Conservation (phyloP, 1,140 invertebrate genomes). For the Cydia pomonella region DNA sequence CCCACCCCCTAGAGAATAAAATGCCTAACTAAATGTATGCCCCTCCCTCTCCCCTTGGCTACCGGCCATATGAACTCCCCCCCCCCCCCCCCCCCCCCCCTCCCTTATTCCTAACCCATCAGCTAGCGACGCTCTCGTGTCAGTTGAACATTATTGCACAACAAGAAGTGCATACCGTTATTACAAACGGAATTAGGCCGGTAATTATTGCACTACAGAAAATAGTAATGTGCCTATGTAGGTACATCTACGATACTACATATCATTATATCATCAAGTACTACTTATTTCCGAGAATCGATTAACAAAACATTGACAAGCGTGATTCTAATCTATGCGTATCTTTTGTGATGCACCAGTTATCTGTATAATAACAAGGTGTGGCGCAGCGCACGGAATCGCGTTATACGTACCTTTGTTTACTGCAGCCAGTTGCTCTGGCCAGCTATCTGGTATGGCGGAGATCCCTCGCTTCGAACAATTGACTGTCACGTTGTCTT, state of each 20-base stretch:
- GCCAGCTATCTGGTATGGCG: conserved; percentile 59
- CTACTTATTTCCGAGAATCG: not conserved
- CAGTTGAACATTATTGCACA: no score
- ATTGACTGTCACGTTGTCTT: conserved; percentile 66
- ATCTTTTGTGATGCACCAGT: conserved; percentile 11
- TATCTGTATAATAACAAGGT: conserved; percentile 33
- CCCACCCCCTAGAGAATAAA: no score
- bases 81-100: no score
- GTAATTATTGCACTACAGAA: not conserved
- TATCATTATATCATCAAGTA: conserved; percentile 8
- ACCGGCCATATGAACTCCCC: no score
- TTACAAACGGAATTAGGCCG: not conserved
- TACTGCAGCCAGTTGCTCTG: conserved; percentile 55
- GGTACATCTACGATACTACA: not conserved
- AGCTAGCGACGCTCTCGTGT: no score
- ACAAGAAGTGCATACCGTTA: not conserved
- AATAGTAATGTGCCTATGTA: not conserved
- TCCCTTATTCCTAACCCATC: no score
- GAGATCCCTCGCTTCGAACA: conserved; percentile 64
- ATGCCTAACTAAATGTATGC: no score
- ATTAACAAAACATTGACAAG: not conserved
- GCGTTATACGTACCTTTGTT: conserved; percentile 62
- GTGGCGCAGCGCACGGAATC: conserved; percentile 33
- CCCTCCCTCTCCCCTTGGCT: no score
- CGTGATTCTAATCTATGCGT: conserved; percentile 17